These are phyloP conservation scores for Scortum barcoo DNA, from an alignment of 2,113 vertebrate genomes.

Conservation along the genomic window DNA sequence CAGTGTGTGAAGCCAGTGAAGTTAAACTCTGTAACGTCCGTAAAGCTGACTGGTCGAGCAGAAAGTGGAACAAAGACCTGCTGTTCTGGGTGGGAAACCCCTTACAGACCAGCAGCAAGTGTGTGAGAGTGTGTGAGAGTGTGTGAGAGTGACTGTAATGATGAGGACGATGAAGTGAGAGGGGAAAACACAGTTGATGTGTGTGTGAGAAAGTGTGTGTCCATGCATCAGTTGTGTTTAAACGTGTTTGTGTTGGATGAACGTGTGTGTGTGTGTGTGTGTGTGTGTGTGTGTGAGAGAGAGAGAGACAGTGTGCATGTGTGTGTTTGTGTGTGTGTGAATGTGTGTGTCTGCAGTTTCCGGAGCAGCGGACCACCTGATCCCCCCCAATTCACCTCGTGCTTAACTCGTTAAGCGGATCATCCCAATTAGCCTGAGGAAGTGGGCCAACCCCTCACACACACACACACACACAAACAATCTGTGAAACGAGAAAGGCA, in stretches of 20 bases:
- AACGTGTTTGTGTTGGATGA: constrained; percentile 12
- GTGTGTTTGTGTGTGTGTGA: constrained; percentile 6
- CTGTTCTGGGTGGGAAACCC: constrained; percentile 23
- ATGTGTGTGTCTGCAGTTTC: constrained; percentile 9
- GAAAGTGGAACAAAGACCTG: constrained; percentile 4
- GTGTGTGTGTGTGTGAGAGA: constrained; percentile 19
- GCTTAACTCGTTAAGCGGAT: constrained; percentile 59
- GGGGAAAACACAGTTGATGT: not conserved
- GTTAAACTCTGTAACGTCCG: not conserved
- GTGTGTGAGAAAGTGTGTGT: not conserved
- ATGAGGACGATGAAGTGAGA: not conserved
- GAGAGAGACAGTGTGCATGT: constrained; percentile 11
- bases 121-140: no score
- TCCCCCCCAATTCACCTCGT: constrained; percentile 60
- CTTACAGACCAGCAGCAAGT: not conserved
- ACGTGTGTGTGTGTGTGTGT: not conserved
- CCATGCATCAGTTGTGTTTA: not conserved
- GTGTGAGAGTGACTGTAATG: not conserved
- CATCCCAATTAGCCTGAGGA: constrained; percentile 44
- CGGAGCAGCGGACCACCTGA: constrained; percentile 63
- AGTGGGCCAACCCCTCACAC: constrained; percentile 29
- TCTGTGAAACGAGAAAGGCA: constrained; percentile 5
- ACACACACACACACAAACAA: constrained; percentile 14
- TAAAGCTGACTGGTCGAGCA: not conserved
- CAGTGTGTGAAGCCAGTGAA: no score